Evolutionary conservation across 2,888 invertebrate genomes (phyloP).

Genomic region (Acholoe squamosa): DNA sequence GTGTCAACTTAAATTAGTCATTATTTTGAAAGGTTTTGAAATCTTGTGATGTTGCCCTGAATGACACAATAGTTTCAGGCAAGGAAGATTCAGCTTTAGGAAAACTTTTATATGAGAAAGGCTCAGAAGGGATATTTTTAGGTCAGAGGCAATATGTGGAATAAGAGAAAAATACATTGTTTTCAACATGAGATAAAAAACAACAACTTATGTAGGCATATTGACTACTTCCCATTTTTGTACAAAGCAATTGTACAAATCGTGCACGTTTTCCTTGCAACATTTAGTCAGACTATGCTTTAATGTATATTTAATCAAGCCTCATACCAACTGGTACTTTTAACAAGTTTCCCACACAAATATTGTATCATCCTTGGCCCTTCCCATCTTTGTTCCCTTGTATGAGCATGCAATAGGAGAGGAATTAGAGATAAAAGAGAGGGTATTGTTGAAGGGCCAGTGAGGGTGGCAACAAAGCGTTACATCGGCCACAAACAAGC

Average conservation of each 20-base stretch:
- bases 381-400: background rate
- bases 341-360: background rate
- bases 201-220: no score
- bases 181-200: no score
- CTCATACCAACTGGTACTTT: background rate
- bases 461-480: slow-evolving; percentile 6
- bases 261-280: background rate
- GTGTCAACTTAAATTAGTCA: background rate
- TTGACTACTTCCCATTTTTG: no score
- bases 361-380: background rate
- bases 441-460: background rate
- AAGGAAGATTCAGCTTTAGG: no score
- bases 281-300: slow-evolving; percentile 7
- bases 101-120: no score
- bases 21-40: background rate
- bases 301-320: background rate
- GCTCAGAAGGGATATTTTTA: no score
- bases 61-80: no score
- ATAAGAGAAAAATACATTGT: no score
- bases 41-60: background rate
- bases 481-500: slow-evolving; percentile 13
- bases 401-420: background rate
- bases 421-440: background rate
- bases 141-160: no score
- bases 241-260: background rate